Evolutionary conservation across 2,797 vertebrate genomes (phyloP), one percentile per base, ranked within the genome.

Genomic region (Myiothlypis coronata): DNA sequence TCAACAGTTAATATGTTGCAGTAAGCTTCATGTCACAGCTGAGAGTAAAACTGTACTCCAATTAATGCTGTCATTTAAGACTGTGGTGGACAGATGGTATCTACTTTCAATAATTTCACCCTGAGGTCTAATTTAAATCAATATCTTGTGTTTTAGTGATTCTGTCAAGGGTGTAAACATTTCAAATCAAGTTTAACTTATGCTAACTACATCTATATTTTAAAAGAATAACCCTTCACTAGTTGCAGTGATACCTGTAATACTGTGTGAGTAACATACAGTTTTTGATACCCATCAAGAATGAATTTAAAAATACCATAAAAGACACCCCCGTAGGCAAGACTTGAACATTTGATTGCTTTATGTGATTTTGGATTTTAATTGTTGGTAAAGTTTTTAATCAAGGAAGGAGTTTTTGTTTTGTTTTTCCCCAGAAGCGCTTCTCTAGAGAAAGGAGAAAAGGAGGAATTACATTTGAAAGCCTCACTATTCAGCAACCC

Each of bases 101-200:
- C 67, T 67, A 28, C 67, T 86, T 90, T 53, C 41, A 86, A 9
- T 74, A 65, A 86, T 69, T 83, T 76, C 49, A 82, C 74, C 76
- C 69, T 79, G 5, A 86, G 86, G 55, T 89, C 69, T 94, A 57
- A 90, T 93, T 92, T 88, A 90, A 93, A 93, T 88, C 76, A 94
- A 34, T 93, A 79, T 76, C 34, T 86, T 65, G 32, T 15, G 24
- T 80, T 91, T 89, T 52, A 83, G 14, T 52, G 61, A 24, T 91
- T 86, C 69, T 92, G 32, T 94, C 77, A 82, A 68, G 53, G 24
- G 72, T 87, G 47, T 76, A 30, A 92, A 68, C 24, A 34, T 81
- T 71, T 69, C 34, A 76, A 64, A 47, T 57, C 6, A 14, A 83
- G 28, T 85, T 85, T 59, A 72, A 47, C 21, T 88, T 89, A 19